Evolutionary conservation across 2,797 vertebrate genomes (phyloP).

Genomic region (Rhinoraja longicauda): DNA sequence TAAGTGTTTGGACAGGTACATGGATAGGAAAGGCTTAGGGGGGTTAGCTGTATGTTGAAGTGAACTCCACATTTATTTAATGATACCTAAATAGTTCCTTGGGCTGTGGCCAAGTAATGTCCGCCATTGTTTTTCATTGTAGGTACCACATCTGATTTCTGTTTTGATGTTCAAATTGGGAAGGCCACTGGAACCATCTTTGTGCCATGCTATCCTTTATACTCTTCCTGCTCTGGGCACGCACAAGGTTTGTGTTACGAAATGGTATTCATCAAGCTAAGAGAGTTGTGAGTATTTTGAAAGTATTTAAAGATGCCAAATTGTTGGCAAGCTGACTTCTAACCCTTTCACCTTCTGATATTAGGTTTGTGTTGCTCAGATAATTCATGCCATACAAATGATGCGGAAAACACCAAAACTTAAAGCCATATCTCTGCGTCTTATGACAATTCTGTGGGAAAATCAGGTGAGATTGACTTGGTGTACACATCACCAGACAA

Average conservation of each 20-base stretch:
- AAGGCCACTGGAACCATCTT: slow-evolving; percentile 63
- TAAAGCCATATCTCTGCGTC: slow-evolving; percentile 70
- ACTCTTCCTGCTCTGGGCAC: slow-evolving; percentile 78
- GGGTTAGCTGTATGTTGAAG: background rate
- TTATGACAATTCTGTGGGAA: slow-evolving; percentile 82
- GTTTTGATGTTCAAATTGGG: slow-evolving; percentile 81
- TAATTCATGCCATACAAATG: slow-evolving; percentile 74
- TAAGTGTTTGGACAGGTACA: no score
- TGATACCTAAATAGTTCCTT: background rate
- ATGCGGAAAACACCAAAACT: slow-evolving; percentile 70
- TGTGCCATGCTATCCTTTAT: slow-evolving; percentile 70
- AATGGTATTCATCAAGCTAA: background rate
- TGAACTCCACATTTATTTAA: background rate
- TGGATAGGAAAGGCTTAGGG: no score
- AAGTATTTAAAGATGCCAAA: background rate
- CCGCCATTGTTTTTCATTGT: slow-evolving; percentile 40
- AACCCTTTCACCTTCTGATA: slow-evolving; percentile 43
- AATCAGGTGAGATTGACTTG: slow-evolving; percentile 68
- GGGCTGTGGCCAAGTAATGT: background rate
- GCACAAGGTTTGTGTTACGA: slow-evolving; percentile 70
- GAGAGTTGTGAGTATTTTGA: background rate
- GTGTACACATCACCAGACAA: background rate
- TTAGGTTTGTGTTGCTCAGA: slow-evolving; percentile 80
- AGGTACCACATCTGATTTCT: slow-evolving; percentile 81
- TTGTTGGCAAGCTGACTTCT: background rate